These are phyloP conservation scores for Phocoena sinus DNA, from an alignment of 2,113 vertebrate species.

Conservation along the genomic window DNA sequence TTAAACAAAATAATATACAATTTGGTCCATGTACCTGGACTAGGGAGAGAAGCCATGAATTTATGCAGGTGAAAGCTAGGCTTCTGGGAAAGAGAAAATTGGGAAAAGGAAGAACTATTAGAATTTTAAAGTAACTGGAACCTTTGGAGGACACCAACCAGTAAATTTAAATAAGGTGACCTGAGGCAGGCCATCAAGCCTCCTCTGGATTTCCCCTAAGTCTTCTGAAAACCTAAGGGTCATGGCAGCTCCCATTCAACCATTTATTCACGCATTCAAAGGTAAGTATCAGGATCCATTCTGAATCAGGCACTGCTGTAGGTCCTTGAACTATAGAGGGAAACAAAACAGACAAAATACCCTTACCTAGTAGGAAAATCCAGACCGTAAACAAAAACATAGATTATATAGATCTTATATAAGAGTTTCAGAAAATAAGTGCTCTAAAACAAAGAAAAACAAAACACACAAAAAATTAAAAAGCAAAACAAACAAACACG, in stretches of 20 bases:
- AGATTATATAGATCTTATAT: background rate
- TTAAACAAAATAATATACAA: background rate
- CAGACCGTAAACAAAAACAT: background rate
- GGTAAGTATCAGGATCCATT: background rate
- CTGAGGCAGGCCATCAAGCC: background rate
- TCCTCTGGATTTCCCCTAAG: background rate
- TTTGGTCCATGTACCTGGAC: background rate
- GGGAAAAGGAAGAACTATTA: background rate
- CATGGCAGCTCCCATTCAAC: background rate
- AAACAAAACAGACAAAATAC: background rate
- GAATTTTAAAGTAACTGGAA: background rate
- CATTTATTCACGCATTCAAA: background rate
- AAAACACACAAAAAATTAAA: background rate
- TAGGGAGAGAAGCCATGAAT: background rate
- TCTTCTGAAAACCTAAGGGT: background rate
- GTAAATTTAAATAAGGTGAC: background rate
- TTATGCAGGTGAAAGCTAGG: background rate
- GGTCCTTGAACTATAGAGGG: background rate
- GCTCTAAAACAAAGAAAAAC: background rate
- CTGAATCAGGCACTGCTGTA: background rate
- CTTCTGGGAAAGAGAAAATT: background rate
- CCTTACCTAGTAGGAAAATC: background rate
- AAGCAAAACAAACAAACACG: background rate
- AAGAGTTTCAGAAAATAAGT: background rate
- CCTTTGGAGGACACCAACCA: background rate